Conservation (phyloP, 2,113 vertebrate species). For the Raja brachyura region DNA sequence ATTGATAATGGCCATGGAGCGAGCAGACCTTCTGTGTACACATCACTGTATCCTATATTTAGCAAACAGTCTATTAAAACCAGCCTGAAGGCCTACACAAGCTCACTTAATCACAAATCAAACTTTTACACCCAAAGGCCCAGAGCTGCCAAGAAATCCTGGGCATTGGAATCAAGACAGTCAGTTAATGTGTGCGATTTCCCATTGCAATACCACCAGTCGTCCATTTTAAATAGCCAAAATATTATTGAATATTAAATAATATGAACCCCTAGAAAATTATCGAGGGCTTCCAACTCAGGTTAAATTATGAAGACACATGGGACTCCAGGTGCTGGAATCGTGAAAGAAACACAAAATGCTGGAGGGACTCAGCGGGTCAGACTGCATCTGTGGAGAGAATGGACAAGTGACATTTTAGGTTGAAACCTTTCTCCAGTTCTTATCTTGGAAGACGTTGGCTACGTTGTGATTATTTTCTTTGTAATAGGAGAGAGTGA, state of each 20-base stretch:
- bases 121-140: constrained; percentile 29
- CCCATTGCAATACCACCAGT: not conserved
- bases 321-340: too few species aligned
- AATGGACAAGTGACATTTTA: too few species aligned
- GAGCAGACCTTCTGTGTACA: constrained; percentile 28
- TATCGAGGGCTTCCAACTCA: not conserved
- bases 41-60: constrained; percentile 24
- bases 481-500: too few species aligned
- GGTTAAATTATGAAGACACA: not conserved
- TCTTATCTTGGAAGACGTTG: too few species aligned
- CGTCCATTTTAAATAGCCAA: not conserved
- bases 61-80: constrained; percentile 36
- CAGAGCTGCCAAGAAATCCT: constrained; percentile 27
- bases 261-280: not conserved
- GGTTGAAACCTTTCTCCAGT: too few species aligned
- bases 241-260: not conserved
- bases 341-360: too few species aligned
- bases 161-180: not conserved
- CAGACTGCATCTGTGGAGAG: too few species aligned
- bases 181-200: not conserved
- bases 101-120: constrained; percentile 35
- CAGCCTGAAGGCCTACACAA: constrained; percentile 20
- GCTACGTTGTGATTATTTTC: too few species aligned
- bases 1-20: constrained; percentile 10
- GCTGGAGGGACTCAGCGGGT: too few species aligned